Percentiles rank a stretch among this genome's conserved stretches.
Evolutionary conservation across 2,888 invertebrate species (phyloP).

Genomic region (Ennomos fuscantarius): DNA sequence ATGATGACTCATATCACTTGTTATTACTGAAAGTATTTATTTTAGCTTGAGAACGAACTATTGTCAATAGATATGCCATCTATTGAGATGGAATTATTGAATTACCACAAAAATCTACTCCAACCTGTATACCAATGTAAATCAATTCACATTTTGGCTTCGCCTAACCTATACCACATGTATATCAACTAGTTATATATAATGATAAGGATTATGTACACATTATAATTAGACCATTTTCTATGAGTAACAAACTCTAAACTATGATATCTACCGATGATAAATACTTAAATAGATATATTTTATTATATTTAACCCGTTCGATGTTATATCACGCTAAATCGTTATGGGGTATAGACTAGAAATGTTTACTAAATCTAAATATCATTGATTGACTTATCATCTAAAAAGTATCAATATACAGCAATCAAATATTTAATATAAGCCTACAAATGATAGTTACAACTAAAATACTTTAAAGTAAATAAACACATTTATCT

Average conservation of each 20-base stretch:
- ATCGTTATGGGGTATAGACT: slow-evolving; percentile 12
- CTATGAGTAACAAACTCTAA: slow-evolving; percentile 54
- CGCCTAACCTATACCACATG: slow-evolving; percentile 51
- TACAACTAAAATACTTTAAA: too few species aligned
- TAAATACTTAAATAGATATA: slow-evolving; percentile 34
- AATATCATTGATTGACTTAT: slow-evolving; percentile 7
- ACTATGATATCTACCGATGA: slow-evolving; percentile 42
- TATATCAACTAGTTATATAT: slow-evolving; percentile 29
- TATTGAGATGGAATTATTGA: too few species aligned
- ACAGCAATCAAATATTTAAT: neutral
- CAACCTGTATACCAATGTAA: slow-evolving; percentile 38
- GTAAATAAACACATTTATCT: too few species aligned
- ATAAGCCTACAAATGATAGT: too few species aligned
- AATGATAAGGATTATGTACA: slow-evolving; percentile 51
- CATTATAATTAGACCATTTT: slow-evolving; percentile 49
- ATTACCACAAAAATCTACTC: neutral
- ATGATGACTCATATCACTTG: too few species aligned
- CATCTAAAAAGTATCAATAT: slow-evolving; percentile 10
- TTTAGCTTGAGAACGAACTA: too few species aligned
- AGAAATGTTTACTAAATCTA: slow-evolving; percentile 5
- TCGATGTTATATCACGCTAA: slow-evolving; percentile 34
- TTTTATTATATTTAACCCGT: slow-evolving; percentile 28
- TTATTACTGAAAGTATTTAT: too few species aligned
- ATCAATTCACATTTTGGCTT: slow-evolving; percentile 71
- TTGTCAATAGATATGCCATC: neutral